Conservation (phyloP, 2,797 vertebrate species). For the Sebastes umbrosus region DNA sequence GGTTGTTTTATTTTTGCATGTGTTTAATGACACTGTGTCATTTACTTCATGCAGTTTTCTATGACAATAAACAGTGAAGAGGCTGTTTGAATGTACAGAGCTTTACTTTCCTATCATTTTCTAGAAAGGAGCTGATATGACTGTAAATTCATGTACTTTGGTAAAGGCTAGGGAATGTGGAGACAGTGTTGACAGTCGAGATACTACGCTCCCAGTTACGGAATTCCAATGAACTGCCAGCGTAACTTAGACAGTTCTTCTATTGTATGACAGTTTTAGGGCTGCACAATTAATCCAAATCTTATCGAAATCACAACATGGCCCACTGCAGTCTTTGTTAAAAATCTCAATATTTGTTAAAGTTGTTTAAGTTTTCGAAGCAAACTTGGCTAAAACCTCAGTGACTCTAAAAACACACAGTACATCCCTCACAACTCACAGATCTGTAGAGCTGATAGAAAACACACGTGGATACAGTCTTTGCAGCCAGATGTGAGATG, state of each 20-base stretch:
- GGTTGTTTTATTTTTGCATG: not conserved
- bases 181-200: not conserved
- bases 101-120: not conserved
- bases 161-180: not conserved
- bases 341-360: no score
- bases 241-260: not conserved
- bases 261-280: not conserved
- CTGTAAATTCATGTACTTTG: no score
- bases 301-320: no score
- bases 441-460: slow-evolving; percentile 73
- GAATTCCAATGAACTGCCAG: not conserved
- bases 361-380: not conserved
- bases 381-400: not conserved
- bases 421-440: slow-evolving; percentile 43
- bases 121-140: no score
- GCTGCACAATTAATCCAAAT: no score
- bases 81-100: not conserved
- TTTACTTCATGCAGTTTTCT: not conserved
- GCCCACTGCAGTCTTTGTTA: no score
- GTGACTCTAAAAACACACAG: not conserved
- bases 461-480: slow-evolving; percentile 79
- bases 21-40: not conserved
- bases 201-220: no score
- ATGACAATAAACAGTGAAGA: not conserved
- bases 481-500: slow-evolving; percentile 86